phyloP scores from a whole-genome alignment of 1,140 invertebrate genomes.

The Nymphalis io region DNA sequence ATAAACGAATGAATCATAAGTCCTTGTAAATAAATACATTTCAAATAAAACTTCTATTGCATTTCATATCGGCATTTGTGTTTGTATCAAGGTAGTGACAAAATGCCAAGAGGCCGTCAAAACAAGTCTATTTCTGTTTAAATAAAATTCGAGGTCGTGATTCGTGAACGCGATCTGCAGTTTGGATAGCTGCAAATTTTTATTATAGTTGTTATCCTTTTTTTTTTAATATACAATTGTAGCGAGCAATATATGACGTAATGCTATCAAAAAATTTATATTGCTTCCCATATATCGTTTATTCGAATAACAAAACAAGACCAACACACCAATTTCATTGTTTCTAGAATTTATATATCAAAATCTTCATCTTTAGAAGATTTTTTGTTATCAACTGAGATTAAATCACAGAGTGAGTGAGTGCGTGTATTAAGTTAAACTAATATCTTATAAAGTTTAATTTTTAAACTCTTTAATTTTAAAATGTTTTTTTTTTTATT shows the following conservation, averaged over 20 bases:
- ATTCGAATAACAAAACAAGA: no score
- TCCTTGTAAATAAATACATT: conserved; percentile 1
- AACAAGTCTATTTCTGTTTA: conserved; percentile 63
- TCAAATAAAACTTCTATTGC: conserved; percentile 30
- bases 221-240: conserved; percentile 15
- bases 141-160: conserved; percentile 59
- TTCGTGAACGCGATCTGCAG: conserved; percentile 46
- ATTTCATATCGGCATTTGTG: conserved; percentile 23
- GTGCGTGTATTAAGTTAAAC: no score
- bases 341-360: no score
- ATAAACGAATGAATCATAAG: neutral
- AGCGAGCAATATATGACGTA: neutral
- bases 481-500: no score
- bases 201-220: conserved; percentile 27
- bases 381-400: no score
- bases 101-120: conserved; percentile 57
- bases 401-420: no score
- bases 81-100: conserved; percentile 37
- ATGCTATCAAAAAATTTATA: neutral
- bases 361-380: no score
- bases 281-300: no score
- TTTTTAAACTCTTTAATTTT: no score
- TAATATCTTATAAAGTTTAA: no score
- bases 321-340: no score
- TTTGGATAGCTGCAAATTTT: conserved; percentile 42